Evolutionary conservation across 2,113 vertebrate species (phyloP).

Genomic region (Brachyhypopomus gauderio): DNA sequence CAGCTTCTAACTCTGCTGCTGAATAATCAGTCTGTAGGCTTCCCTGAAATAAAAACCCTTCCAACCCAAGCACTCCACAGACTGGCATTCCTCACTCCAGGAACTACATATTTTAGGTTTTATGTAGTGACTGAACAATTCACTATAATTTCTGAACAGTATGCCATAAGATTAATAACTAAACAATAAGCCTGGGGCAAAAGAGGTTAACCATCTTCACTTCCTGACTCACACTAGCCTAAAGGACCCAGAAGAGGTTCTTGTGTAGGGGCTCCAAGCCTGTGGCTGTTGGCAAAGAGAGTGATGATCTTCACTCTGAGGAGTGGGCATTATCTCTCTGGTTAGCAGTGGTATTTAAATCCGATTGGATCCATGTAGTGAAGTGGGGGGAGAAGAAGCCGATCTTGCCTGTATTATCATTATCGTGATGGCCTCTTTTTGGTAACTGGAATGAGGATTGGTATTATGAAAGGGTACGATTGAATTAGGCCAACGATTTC

Average conservation of each 20-base stretch:
- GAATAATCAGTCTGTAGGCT: constrained; percentile 7
- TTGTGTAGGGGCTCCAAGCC: background rate
- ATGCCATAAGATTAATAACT: too few species aligned
- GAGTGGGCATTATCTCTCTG: constrained; percentile 1
- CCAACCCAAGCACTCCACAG: too few species aligned
- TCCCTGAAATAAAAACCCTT: constrained; percentile 9
- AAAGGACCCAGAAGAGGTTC: constrained; percentile 1
- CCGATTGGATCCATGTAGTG: background rate
- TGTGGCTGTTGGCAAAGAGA: background rate
- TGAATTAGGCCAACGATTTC: background rate
- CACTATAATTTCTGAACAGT: too few species aligned
- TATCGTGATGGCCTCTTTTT: constrained; percentile 8
- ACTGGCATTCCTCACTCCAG: too few species aligned
- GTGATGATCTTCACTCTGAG: constrained; percentile 12
- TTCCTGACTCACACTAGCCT: background rate
- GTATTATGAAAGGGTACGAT: constrained; percentile 1
- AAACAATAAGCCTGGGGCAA: too few species aligned
- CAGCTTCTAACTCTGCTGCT: background rate
- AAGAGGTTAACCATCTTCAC: background rate
- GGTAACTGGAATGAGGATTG: constrained; percentile 8
- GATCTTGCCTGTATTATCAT: constrained; percentile 9
- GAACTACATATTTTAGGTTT: too few species aligned
- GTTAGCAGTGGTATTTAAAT: constrained; percentile 24
- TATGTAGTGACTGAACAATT: too few species aligned
- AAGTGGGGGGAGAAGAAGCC: background rate